A percentile compares a stretch with the other conserved stretches of the same genome.
These are phyloP conservation scores for Rhinichthys osculus DNA, from an alignment of 2,797 vertebrate genomes.

Conservation along the genomic window DNA sequence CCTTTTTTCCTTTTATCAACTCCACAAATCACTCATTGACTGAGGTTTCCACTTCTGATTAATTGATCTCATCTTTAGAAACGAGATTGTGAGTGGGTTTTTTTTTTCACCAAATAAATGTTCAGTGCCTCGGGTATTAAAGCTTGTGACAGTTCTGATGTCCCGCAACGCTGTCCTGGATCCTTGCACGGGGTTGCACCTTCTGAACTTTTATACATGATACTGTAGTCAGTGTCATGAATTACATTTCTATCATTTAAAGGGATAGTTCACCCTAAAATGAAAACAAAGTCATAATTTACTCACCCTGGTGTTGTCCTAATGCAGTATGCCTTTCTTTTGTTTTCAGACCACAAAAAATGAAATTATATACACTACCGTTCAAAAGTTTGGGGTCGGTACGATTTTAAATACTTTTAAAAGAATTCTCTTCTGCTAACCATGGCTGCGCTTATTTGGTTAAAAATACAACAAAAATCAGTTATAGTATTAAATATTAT, in stretches of 20 bases:
- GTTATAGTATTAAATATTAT: no score
- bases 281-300: not conserved
- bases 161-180: not conserved
- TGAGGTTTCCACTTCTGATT: not conserved
- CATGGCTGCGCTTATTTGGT: no score
- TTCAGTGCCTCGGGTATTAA: not conserved
- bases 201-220: not conserved
- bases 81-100: not conserved
- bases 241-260: not conserved
- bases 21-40: slow-evolving; percentile 58
- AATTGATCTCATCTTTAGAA: not conserved
- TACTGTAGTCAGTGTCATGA: not conserved
- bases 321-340: not conserved
- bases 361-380: not conserved
- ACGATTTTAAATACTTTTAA: no score
- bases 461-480: no score
- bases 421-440: no score
- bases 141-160: not conserved
- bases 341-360: not conserved
- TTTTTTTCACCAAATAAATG: not conserved
- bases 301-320: not conserved
- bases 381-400: no score
- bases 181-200: not conserved
- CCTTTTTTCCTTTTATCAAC: slow-evolving; percentile 47
- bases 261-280: not conserved